These are phyloP conservation scores for Poeciliopsis presidionis DNA, from an alignment of 2,797 vertebrate genomes.

Conservation along the genomic window DNA sequence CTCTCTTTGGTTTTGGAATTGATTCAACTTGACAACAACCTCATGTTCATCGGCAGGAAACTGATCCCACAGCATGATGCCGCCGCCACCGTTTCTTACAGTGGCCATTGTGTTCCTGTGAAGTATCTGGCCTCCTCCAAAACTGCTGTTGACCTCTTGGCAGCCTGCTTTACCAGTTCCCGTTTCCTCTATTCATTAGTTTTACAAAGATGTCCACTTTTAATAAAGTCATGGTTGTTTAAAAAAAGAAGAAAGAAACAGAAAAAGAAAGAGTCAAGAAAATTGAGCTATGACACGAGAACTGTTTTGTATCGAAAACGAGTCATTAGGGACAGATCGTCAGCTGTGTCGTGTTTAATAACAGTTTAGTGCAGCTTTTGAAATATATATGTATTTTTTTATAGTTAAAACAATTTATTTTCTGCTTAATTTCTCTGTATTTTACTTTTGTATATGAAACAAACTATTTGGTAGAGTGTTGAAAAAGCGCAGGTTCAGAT, in stretches of 20 bases:
- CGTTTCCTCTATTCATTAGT: not conserved
- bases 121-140: not conserved
- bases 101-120: not conserved
- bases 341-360: not conserved
- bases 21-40: not conserved
- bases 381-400: not conserved
- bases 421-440: not conserved
- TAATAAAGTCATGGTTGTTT: not conserved
- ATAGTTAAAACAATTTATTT: not conserved
- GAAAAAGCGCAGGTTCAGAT: slow-evolving; percentile 66
- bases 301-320: not conserved
- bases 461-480: not conserved
- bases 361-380: not conserved
- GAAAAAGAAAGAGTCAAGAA: not conserved
- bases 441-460: not conserved
- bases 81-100: not conserved
- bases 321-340: not conserved
- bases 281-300: not conserved
- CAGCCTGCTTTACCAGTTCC: not conserved
- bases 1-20: not conserved
- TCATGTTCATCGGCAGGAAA: not conserved
- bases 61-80: not conserved
- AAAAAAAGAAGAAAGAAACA: not conserved
- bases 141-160: not conserved
- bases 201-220: not conserved